Evolutionary conservation across 2,888 invertebrate genomes (phyloP).

Genomic region (Nyleta sp.): DNA sequence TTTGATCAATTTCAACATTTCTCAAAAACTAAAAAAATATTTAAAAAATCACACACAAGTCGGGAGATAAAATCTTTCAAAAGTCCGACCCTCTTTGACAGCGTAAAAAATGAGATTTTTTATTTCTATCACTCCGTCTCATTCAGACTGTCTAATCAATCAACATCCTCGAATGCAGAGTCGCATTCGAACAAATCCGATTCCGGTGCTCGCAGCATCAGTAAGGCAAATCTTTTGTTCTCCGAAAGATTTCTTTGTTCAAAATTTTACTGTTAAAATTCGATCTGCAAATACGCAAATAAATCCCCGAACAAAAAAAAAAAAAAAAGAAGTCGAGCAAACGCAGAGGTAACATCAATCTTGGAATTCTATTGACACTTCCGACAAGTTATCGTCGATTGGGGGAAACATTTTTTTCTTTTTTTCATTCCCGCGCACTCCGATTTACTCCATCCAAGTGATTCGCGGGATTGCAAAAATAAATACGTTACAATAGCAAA

Average conservation of each 20-base stretch:
- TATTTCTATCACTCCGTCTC: constrained; percentile 1
- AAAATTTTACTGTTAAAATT: constrained; percentile 8
- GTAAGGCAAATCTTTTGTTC: constrained; percentile 8
- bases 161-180: not conserved
- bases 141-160: constrained; percentile 16
- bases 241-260: constrained; percentile 2
- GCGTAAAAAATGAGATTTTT: no score
- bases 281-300: not conserved
- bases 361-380: constrained; percentile 28
- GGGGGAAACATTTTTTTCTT: constrained; percentile 11
- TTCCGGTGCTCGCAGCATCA: not conserved
- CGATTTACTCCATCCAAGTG: constrained; percentile 9
- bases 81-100: no score
- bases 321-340: not conserved
- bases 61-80: no score
- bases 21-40: no score
- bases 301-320: constrained; percentile 2
- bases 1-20: not conserved
- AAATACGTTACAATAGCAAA: not conserved
- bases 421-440: no score
- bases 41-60: no score
- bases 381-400: constrained; percentile 33
- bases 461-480: not conserved
- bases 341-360: constrained; percentile 11
- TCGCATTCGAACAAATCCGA: not conserved